Percentiles rank a stretch among this genome's conserved stretches.
Evolutionary conservation across 1,140 invertebrate genomes (phyloP).

Genomic region (Drosophila hydei): DNA sequence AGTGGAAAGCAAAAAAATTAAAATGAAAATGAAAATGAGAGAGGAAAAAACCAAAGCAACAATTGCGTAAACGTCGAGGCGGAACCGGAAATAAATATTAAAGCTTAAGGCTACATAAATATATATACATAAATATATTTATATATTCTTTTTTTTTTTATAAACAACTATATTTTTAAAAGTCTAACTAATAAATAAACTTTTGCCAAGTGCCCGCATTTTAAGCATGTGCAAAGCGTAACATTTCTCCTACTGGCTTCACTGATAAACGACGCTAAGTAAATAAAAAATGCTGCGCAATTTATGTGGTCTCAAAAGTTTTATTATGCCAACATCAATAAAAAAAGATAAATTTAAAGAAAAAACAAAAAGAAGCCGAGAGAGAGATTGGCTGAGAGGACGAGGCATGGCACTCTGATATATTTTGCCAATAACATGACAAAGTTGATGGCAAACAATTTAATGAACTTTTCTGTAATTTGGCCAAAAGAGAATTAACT

Average conservation of each 20-base stretch:
- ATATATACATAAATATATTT: constrained; percentile 39
- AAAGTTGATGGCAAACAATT: constrained; percentile 27
- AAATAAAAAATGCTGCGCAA: constrained; percentile 75
- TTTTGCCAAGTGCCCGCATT: constrained; percentile 52
- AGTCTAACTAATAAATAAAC: constrained; percentile 78
- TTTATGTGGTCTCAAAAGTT: constrained; percentile 78
- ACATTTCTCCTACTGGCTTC: constrained; percentile 24
- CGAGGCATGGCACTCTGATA: neutral
- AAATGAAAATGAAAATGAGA: constrained; percentile 8
- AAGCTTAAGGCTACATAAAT: constrained; percentile 69
- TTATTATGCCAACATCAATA: constrained; percentile 50
- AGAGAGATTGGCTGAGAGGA: neutral
- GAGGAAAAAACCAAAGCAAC: constrained; percentile 7
- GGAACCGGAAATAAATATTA: constrained; percentile 77
- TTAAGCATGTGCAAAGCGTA: constrained; percentile 43
- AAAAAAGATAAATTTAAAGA: constrained; percentile 20
- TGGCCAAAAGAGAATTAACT: constrained; percentile 2
- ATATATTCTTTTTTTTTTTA: constrained; percentile 10
- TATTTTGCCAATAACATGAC: constrained; percentile 27
- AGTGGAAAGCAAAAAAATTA: constrained; percentile 44
- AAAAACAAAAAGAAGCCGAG: neutral
- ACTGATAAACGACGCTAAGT: constrained; percentile 75
- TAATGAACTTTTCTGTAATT: constrained; percentile 24
- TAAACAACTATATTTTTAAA: constrained; percentile 71
- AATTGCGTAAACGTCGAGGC: constrained; percentile 25